Conservation (phyloP, 1,140 invertebrate genomes). For the Hyposmocoma kahamanoa region DNA sequence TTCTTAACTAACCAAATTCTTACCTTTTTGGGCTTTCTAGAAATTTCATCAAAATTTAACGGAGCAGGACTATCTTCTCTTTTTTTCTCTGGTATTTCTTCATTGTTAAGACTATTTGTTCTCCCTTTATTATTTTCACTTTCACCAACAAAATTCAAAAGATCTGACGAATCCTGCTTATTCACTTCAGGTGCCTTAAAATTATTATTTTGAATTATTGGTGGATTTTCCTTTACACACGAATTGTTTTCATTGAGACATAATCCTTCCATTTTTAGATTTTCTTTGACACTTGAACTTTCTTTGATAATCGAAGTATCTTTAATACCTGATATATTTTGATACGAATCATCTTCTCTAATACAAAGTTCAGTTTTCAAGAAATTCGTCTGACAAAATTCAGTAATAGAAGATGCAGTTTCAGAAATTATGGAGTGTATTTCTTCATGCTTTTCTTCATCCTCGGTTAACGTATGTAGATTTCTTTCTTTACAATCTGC, state of each 20-base stretch:
- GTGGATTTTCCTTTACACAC: neutral
- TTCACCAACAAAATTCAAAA: too few relatives aligned
- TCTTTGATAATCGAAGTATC: neutral
- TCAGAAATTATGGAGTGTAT: conserved; percentile 29
- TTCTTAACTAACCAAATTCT: neutral
- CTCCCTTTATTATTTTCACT: conserved; percentile 14
- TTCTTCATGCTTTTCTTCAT: conserved; percentile 51
- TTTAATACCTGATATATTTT: too few relatives aligned
- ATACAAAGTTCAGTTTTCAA: too few relatives aligned
- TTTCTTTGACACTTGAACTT: neutral
- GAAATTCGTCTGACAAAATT: conserved; percentile 29
- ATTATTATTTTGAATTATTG: neutral
- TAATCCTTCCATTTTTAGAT: neutral
- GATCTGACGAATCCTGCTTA: too few relatives aligned
- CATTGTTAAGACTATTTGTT: conserved; percentile 14
- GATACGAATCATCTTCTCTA: too few relatives aligned
- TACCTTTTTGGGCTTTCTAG: conserved; percentile 16
- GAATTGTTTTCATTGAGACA: neutral
- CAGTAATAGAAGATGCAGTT: conserved; percentile 29
- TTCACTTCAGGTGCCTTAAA: too few relatives aligned
- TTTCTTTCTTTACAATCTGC: too few relatives aligned
- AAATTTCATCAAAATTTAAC: conserved; percentile 35
- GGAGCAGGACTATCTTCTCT: conserved; percentile 10
- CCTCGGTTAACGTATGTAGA: conserved; percentile 65
- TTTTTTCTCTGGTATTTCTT: conserved; percentile 15